Conservation (phyloP, 2,113 vertebrate species). For the Dasyornis broadbenti region DNA sequence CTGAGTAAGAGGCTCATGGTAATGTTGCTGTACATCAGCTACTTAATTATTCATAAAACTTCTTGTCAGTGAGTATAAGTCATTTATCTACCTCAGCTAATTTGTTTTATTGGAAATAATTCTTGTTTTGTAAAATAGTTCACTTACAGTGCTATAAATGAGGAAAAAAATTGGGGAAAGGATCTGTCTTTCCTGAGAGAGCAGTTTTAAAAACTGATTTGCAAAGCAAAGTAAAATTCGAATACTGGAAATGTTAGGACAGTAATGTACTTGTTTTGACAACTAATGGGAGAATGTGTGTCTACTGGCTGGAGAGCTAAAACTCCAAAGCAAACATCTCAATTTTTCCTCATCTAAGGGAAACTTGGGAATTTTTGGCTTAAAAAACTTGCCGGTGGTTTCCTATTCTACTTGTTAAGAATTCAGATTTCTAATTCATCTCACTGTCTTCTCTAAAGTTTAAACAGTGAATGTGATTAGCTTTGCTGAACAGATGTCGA, state of each 20-base stretch:
- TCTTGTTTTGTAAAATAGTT: neutral
- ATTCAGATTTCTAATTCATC: neutral
- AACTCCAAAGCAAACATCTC: neutral
- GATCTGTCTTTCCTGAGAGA: neutral
- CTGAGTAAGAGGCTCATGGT: neutral
- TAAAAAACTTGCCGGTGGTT: neutral
- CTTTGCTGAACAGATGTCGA: constrained; percentile 9
- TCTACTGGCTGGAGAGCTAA: neutral
- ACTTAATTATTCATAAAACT: constrained; percentile 37
- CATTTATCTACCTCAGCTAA: neutral
- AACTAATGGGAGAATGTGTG: neutral
- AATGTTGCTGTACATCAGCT: neutral
- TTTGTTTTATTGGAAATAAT: neutral
- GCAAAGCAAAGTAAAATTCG: neutral
- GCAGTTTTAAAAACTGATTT: neutral
- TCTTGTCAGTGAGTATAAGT: neutral
- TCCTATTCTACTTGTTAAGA: neutral
- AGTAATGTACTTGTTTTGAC: neutral
- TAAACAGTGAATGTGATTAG: constrained; percentile 33
- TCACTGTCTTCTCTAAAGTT: neutral
- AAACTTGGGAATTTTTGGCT: neutral
- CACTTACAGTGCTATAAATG: neutral
- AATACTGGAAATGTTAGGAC: neutral
- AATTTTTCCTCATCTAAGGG: neutral
- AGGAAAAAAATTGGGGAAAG: neutral